Evolutionary conservation across 53 echinoderm and acorn worm species (phyloP).

Genomic region (Actinopyga echinites): DNA sequence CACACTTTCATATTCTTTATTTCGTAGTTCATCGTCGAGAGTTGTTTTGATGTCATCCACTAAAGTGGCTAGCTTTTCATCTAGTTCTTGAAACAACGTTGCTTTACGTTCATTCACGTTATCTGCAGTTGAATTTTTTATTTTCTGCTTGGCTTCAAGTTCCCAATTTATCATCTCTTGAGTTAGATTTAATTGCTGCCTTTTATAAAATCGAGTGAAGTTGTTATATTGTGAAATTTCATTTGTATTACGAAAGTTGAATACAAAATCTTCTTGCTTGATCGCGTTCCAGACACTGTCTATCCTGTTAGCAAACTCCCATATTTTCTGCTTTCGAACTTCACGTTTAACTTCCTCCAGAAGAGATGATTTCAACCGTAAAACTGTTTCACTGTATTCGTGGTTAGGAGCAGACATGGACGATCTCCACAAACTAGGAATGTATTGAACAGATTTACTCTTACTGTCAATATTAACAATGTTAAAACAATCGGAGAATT

Average conservation of each 20-base stretch:
- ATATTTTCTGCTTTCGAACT: neutral
- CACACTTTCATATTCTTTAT: neutral
- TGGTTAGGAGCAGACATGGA: slow-evolving; percentile 27
- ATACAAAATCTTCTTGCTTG: slow-evolving; percentile 32
- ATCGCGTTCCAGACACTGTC: slow-evolving; percentile 18
- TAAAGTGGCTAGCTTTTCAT: neutral
- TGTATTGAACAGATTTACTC: neutral
- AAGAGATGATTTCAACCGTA: neutral
- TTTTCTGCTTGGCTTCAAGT: neutral
- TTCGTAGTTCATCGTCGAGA: neutral
- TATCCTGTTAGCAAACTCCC: neutral
- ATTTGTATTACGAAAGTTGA: slow-evolving; percentile 14
- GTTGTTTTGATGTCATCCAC: neutral
- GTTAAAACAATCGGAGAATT: no score
- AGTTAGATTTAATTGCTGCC: neutral
- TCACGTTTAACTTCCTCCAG: neutral
- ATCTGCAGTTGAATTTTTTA: neutral
- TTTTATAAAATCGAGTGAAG: neutral
- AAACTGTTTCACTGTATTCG: slow-evolving; percentile 16
- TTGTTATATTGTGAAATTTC: slow-evolving; percentile 10
- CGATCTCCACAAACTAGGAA: neutral
- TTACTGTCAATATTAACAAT: neutral
- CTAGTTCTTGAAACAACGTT: neutral
- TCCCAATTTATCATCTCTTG: neutral
- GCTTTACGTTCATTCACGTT: neutral